phyloP scores from a whole-genome alignment of 2,888 invertebrate species.

The Congeria kusceri region DNA sequence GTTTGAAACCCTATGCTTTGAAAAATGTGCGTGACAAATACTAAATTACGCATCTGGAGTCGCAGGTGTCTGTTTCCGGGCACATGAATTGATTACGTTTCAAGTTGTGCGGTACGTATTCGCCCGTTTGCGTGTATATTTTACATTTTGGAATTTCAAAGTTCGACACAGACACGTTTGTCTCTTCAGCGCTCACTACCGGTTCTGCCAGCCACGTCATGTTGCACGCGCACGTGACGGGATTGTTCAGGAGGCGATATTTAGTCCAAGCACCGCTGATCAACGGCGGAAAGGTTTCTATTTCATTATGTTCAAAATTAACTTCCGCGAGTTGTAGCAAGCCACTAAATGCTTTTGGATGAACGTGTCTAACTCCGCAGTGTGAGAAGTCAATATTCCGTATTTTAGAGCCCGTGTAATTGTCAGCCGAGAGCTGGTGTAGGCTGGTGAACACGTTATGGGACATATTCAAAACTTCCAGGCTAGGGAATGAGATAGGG shows the following conservation, averaged over 20 bases:
- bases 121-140: conserved; percentile 42
- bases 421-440: conserved; percentile 10
- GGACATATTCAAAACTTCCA: conserved; percentile 42
- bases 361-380: conserved; percentile 20
- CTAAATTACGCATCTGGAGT: conserved; percentile 41
- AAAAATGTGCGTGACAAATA: too few species aligned
- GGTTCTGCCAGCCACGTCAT: conserved; percentile 64
- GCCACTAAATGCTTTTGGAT: conserved; percentile 38
- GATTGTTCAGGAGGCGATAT: conserved; percentile 54
- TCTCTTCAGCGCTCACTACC: background rate
- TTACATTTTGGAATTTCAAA: conserved; percentile 58
- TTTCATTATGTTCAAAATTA: conserved; percentile 44
- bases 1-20: too few species aligned
- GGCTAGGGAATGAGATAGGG: conserved; percentile 19
- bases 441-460: conserved; percentile 25
- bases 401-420: conserved; percentile 7
- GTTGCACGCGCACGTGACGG: conserved; percentile 60
- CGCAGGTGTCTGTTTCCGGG: conserved; percentile 44
- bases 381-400: conserved; percentile 42
- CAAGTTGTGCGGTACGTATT: conserved; percentile 42
- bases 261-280: conserved; percentile 30
- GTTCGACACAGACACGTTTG: conserved; percentile 17
- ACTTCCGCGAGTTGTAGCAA: conserved; percentile 47
- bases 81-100: conserved; percentile 57
- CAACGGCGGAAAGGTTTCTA: conserved; percentile 58